Percentiles rank a stretch among this genome's conserved stretches.
phyloP scores from a whole-genome alignment of 2,888 invertebrate species.

The Phortica magna region DNA sequence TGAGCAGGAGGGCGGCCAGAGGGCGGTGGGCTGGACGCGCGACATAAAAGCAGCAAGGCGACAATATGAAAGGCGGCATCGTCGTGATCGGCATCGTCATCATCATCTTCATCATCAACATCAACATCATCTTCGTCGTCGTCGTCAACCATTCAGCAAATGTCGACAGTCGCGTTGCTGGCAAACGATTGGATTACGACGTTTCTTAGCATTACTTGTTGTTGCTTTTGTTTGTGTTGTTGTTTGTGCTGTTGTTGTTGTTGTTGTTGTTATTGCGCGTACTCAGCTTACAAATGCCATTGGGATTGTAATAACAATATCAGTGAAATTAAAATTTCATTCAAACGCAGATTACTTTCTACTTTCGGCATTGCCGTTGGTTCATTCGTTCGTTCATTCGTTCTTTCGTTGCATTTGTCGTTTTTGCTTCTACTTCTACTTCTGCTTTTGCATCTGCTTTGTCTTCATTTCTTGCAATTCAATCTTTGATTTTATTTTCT shows the following conservation, averaged over 20 bases:
- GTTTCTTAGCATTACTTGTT: neutral
- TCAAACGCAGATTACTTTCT: conserved; percentile 26
- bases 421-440: neutral
- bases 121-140: neutral
- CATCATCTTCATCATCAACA: neutral
- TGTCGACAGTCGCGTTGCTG: neutral
- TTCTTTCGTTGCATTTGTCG: neutral
- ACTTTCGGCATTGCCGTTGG: neutral
- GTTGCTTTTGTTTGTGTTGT: neutral
- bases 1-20: no score
- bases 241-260: neutral
- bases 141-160: neutral
- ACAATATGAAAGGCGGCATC: neutral
- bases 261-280: neutral
- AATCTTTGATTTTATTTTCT: no score
- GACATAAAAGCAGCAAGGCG: neutral
- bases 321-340: conserved; percentile 32
- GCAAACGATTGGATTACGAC: neutral
- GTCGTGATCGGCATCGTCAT: neutral
- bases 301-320: conserved; percentile 25
- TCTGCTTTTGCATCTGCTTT: neutral
- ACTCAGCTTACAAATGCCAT: conserved; percentile 22
- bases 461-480: neutral
- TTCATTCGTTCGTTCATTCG: neutral
- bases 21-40: no score